Evolutionary conservation across 2,797 vertebrate species (phyloP).

Genomic region (Lophotriccus pileatus): DNA sequence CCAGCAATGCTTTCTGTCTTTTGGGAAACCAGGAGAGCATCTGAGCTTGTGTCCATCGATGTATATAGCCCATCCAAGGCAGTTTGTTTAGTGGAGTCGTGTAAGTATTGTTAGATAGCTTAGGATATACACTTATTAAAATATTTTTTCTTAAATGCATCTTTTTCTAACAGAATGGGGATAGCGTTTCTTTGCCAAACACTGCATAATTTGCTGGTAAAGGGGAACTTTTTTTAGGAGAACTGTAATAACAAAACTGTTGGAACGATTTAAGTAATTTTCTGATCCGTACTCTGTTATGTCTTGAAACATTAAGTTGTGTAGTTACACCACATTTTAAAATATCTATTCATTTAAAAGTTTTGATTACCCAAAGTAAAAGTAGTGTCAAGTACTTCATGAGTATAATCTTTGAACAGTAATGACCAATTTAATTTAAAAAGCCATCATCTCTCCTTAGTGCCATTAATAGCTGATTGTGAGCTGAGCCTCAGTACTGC

Average conservation of each 20-base stretch:
- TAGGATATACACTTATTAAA: not conserved
- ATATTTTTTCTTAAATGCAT: not conserved
- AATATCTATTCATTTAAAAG: not conserved
- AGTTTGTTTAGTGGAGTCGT: not conserved
- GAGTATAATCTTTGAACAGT: not conserved
- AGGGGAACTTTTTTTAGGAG: not conserved
- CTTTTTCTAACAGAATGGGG: conserved; percentile 18
- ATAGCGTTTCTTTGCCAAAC: not conserved
- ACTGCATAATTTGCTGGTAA: not conserved
- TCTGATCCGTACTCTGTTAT: not conserved
- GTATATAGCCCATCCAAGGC: not conserved
- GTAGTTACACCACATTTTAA: not conserved
- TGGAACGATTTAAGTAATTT: not conserved
- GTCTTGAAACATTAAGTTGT: not conserved
- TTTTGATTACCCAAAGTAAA: not conserved
- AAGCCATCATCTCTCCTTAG: not conserved
- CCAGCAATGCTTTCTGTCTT: conserved; percentile 9
- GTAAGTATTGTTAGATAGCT: not conserved
- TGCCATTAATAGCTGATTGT: not conserved
- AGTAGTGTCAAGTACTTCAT: not conserved
- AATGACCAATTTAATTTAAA: not conserved
- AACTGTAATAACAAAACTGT: not conserved
- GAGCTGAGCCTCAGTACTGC: not conserved
- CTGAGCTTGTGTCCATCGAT: not conserved
- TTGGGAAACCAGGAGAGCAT: not conserved